Conservation (phyloP, 2,888 invertebrate genomes). For the Scrobipalpa costella region DNA sequence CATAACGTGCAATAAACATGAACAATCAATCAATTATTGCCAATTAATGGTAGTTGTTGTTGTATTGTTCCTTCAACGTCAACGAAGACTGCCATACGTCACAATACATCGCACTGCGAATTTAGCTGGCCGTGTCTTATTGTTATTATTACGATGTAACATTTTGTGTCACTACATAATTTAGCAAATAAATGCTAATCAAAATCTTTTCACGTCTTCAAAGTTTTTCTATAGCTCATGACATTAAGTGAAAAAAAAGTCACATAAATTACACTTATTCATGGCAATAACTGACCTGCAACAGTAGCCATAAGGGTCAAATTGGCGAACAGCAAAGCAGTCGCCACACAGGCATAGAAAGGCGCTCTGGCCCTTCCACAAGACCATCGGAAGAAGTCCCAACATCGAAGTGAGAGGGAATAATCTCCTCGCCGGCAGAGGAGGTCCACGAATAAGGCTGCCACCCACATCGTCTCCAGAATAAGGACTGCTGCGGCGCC, state of each 20-base stretch:
- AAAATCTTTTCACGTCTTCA: no score
- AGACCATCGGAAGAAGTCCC: conserved; percentile 75
- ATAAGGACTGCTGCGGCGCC: conserved; percentile 67
- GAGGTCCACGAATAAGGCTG: conserved; percentile 70
- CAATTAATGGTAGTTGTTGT: not conserved
- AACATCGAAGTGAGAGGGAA: conserved; percentile 66
- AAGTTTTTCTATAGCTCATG: no score
- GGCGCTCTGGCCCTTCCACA: conserved; percentile 73
- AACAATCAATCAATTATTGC: not conserved
- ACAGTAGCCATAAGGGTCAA: conserved; percentile 63
- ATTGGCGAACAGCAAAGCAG: conserved; percentile 70
- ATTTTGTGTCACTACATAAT: no score
- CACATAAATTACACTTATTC: no score
- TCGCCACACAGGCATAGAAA: conserved; percentile 71
- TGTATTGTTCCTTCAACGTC: conserved; percentile 4
- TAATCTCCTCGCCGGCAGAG: conserved; percentile 72
- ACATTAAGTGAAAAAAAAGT: no score
- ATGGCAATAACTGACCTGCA: conserved; percentile 49
- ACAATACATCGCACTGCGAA: no score
- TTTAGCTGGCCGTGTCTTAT: no score
- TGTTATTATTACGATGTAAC: no score
- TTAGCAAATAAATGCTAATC: no score
- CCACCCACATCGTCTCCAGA: conserved; percentile 77
- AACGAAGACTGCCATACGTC: no score
- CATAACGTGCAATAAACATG: not conserved